Evolutionary conservation across 2,113 vertebrate species (phyloP).

Genomic region (Neotoma lepida): DNA sequence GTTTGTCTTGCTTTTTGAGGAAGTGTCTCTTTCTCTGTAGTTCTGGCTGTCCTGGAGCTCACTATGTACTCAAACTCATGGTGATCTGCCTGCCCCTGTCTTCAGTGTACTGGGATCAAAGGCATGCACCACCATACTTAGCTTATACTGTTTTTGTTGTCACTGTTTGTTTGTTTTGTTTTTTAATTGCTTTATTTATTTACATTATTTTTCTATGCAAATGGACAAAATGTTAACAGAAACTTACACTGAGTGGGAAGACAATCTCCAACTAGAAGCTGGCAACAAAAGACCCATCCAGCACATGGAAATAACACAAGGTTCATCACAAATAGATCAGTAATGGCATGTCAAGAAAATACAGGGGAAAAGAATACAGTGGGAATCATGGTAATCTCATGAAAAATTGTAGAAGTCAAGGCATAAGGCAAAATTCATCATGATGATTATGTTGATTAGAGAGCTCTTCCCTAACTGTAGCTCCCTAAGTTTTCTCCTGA

Average conservation of each 20-base stretch:
- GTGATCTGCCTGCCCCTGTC: neutral
- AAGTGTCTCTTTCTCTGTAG: neutral
- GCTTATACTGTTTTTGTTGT: neutral
- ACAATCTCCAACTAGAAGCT: slow-evolving; percentile 57
- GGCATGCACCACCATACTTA: neutral
- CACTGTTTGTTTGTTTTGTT: neutral
- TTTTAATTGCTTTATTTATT: slow-evolving; percentile 74
- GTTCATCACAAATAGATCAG: slow-evolving; percentile 55
- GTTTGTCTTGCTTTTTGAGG: neutral
- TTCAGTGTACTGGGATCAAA: neutral
- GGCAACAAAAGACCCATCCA: slow-evolving; percentile 53
- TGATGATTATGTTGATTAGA: slow-evolving; percentile 68
- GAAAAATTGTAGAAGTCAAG: slow-evolving; percentile 64
- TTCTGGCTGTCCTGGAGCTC: neutral
- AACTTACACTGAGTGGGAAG: slow-evolving; percentile 53
- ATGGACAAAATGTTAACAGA: slow-evolving; percentile 64
- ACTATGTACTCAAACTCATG: neutral
- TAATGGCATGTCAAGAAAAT: slow-evolving; percentile 62
- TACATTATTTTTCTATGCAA: slow-evolving; percentile 70
- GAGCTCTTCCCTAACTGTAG: slow-evolving; percentile 64
- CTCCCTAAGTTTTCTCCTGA: slow-evolving; percentile 75
- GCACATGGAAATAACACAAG: slow-evolving; percentile 62
- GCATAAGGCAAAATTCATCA: slow-evolving; percentile 75
- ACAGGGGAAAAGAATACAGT: slow-evolving; percentile 40
- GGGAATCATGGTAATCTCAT: slow-evolving; percentile 60